These are phyloP conservation scores for Atethmia centrago DNA, from an alignment of 2,888 invertebrate genomes.

Conservation along the genomic window DNA sequence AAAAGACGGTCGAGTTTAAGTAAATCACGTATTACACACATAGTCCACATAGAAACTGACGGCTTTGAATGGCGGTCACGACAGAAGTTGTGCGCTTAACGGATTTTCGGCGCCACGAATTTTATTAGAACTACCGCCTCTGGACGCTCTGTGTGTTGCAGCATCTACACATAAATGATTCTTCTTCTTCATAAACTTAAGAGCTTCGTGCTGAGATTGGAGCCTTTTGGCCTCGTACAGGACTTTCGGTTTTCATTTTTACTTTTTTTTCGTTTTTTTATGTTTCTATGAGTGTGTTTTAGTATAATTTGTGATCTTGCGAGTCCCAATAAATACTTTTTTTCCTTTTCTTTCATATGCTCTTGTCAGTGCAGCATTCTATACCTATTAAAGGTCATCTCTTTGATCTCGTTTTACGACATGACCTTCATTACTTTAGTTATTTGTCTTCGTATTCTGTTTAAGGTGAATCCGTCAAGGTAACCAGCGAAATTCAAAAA, in stretches of 20 bases:
- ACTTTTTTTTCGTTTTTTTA: no score
- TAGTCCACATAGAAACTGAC: background rate
- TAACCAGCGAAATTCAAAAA: background rate
- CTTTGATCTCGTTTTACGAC: background rate
- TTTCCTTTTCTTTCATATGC: no score
- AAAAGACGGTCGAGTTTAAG: constrained; percentile 14
- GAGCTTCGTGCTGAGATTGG: no score
- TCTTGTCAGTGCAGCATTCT: background rate
- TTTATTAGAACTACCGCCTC: background rate
- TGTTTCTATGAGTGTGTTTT: no score
- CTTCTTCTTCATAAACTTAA: background rate
- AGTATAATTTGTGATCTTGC: no score
- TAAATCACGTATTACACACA: no score
- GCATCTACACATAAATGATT: background rate
- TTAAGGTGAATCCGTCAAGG: background rate
- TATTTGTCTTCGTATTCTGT: background rate
- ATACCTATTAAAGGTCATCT: background rate
- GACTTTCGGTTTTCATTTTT: no score
- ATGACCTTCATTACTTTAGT: background rate
- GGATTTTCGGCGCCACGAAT: background rate
- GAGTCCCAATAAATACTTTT: no score
- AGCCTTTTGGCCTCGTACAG: no score
- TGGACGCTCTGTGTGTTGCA: no score
- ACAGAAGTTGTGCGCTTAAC: no score
- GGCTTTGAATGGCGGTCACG: no score